phyloP scores from a whole-genome alignment of 2,888 invertebrate genomes.

The Geotrupes spiniger region DNA sequence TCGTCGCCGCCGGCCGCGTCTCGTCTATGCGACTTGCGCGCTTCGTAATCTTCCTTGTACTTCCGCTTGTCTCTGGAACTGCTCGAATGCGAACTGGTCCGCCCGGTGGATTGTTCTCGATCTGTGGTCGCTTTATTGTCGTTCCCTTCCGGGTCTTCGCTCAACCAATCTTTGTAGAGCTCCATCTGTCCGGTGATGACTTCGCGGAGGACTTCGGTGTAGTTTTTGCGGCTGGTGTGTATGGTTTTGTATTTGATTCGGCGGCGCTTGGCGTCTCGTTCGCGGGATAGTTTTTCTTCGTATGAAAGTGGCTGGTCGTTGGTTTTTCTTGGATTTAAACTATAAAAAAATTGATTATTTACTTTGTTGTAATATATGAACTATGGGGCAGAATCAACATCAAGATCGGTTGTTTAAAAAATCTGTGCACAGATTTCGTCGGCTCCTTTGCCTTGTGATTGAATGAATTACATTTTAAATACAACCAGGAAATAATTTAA shows the following conservation, averaged over 20 bases:
- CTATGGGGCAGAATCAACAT: no score
- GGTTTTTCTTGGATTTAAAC: conserved; percentile 29
- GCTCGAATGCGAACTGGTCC: conserved; percentile 18
- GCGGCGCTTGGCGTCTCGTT: conserved; percentile 60
- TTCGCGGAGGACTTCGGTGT: conserved; percentile 58
- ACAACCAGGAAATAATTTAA: no score
- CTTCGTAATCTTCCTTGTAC: no score
- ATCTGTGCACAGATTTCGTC: no score
- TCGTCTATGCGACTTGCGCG: no score
- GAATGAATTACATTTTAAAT: no score
- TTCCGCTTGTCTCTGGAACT: conserved; percentile 1
- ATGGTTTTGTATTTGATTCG: conserved; percentile 57
- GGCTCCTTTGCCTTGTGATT: no score
- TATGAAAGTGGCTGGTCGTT: conserved; percentile 44
- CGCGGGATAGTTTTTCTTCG: conserved; percentile 53
- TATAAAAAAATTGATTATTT: conserved; percentile 15
- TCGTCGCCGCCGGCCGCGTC: no score
- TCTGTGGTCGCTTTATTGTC: conserved; percentile 8
- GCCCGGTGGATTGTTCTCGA: conserved; percentile 16
- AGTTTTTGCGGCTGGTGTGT: conserved; percentile 56
- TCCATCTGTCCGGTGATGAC: conserved; percentile 58
- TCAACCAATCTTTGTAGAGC: conserved; percentile 40
- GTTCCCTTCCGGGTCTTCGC: conserved; percentile 11
- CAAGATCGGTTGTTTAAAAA: no score
- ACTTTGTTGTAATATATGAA: neutral